Percentiles rank a stretch among this genome's conserved stretches.
phyloP scores from a whole-genome alignment of 2,797 vertebrate genomes.

The Buceros bicornis region DNA sequence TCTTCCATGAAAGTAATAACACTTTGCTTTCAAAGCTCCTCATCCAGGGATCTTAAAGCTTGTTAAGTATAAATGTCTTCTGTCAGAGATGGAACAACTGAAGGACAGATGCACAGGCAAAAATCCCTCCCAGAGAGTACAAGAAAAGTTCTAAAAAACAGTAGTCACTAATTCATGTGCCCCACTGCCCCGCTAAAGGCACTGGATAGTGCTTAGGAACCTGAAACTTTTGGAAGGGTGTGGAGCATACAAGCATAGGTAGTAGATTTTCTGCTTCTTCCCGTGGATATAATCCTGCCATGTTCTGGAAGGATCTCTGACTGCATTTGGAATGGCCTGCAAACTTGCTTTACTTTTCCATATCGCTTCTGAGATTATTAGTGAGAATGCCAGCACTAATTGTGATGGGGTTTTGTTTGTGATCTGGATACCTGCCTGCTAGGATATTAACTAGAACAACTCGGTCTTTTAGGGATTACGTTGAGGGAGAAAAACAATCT shows the following conservation, averaged over 20 bases:
- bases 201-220: not conserved
- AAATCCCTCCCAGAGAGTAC: not conserved
- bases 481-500: not conserved
- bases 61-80: not conserved
- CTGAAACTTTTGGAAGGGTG: not conserved
- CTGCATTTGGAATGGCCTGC: not conserved
- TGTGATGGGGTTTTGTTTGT: not conserved
- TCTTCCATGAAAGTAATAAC: not conserved
- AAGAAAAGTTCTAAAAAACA: not conserved
- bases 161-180: fast-evolving
- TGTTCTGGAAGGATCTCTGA: not conserved
- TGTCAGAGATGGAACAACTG: not conserved
- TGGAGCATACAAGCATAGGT: not conserved
- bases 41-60: not conserved
- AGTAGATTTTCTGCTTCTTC: not conserved
- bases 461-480: not conserved
- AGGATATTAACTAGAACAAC: slow-evolving; percentile 2
- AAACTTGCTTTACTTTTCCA: not conserved
- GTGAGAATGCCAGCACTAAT: not conserved
- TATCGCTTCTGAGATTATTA: not conserved
- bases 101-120: fast-evolving
- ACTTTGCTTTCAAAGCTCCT: not conserved
- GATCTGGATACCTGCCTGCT: not conserved
- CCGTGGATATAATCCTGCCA: not conserved
- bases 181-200: fast-evolving